These are phyloP conservation scores for Alectoris magna DNA, from an alignment of 2,797 vertebrate genomes.

Conservation along the genomic window DNA sequence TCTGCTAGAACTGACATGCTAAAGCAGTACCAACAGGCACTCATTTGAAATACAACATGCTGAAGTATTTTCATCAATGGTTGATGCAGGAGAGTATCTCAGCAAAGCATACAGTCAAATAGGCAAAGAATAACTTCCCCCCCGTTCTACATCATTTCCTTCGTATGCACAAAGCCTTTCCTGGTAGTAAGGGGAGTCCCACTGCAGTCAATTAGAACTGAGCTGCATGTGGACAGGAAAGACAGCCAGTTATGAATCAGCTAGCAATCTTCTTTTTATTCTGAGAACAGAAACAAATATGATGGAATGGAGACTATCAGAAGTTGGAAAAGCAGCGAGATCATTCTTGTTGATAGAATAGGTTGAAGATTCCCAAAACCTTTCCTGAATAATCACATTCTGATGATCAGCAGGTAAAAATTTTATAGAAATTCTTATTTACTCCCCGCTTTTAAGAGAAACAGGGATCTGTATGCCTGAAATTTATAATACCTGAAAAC, in stretches of 20 bases:
- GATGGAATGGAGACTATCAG: neutral
- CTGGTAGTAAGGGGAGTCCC: conserved; percentile 16
- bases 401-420: neutral
- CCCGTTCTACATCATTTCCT: neutral
- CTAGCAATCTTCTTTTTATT: neutral
- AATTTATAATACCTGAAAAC: neutral
- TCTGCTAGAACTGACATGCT: neutral
- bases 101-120: neutral
- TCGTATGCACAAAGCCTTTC: neutral
- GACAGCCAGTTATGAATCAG: neutral
- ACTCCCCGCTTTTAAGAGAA: neutral
- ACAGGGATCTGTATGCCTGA: neutral
- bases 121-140: neutral
- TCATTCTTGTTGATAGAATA: neutral
- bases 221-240: neutral
- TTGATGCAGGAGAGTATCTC: neutral
- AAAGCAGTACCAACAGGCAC: neutral
- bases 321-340: neutral
- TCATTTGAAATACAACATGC: neutral
- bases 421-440: neutral
- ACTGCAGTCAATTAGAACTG: conserved; percentile 41
- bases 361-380: neutral
- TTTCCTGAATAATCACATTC: neutral
- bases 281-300: neutral
- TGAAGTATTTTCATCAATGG: neutral